Evolutionary conservation across 2,888 invertebrate species (phyloP).

Genomic region (Sisyra nigra): DNA sequence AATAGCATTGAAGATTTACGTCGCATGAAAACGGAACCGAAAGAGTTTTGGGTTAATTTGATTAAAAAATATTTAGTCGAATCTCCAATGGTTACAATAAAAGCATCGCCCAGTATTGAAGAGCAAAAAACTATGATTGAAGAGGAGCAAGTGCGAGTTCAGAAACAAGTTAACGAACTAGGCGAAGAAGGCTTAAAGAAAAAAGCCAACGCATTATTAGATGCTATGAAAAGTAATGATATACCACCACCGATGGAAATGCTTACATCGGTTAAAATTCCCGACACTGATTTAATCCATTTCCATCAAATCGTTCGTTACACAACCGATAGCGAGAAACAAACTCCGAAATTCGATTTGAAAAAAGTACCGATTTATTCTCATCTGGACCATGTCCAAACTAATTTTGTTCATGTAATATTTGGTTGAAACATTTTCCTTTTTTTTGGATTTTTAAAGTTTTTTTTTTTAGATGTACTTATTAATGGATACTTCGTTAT

Average conservation of each 20-base stretch:
- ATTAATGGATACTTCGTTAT: constrained; percentile 47
- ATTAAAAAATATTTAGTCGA: constrained; percentile 50
- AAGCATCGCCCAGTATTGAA: constrained; percentile 44
- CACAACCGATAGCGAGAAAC: constrained; percentile 25
- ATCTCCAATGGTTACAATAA: constrained; percentile 42
- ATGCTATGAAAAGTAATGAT: constrained; percentile 64
- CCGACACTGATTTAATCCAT: constrained; percentile 52
- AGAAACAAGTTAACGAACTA: constrained; percentile 43
- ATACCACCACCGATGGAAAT: constrained; percentile 53
- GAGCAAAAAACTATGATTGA: constrained; percentile 48
- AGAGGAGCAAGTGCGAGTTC: constrained; percentile 55
- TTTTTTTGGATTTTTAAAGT: not conserved
- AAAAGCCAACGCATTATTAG: constrained; percentile 40
- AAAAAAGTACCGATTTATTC: constrained; percentile 53
- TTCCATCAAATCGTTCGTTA: constrained; percentile 39
- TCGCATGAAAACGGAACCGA: constrained; percentile 41
- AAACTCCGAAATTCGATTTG: constrained; percentile 39
- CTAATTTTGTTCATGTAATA: constrained; percentile 74
- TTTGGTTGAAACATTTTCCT: too few relatives aligned
- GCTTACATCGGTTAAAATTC: constrained; percentile 58
- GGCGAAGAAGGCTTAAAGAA: constrained; percentile 51
- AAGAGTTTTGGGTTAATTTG: constrained; percentile 55
- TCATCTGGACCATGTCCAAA: constrained; percentile 62
- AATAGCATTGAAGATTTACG: constrained; percentile 47
- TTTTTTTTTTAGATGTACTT: constrained; percentile 44